These are phyloP conservation scores for Dipus sagitta DNA, from an alignment of 2,797 vertebrate species.

Conservation along the genomic window DNA sequence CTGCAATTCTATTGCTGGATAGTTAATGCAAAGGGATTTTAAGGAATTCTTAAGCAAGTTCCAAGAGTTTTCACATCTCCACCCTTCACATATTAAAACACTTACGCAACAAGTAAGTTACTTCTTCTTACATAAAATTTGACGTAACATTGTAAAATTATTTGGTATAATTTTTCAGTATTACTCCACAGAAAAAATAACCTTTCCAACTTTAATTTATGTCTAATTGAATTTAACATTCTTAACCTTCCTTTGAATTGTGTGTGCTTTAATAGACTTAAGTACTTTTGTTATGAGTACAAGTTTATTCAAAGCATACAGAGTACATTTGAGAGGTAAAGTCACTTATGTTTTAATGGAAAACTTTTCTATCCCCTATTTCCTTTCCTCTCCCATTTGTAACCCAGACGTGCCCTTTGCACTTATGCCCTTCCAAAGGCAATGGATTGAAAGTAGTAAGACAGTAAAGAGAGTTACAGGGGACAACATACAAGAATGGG, in stretches of 20 bases:
- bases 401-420: slow-evolving; percentile 75
- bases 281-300: slow-evolving; percentile 82
- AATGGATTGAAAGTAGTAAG: slow-evolving; percentile 81
- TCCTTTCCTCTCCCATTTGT: slow-evolving; percentile 30
- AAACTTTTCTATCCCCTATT: slow-evolving; percentile 55
- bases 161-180: slow-evolving; percentile 81
- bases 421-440: slow-evolving; percentile 84
- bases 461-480: slow-evolving; percentile 79
- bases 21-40: slow-evolving; percentile 83
- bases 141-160: slow-evolving; percentile 79
- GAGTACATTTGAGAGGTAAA: slow-evolving; percentile 81
- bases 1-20: slow-evolving; percentile 85
- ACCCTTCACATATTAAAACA: slow-evolving; percentile 69
- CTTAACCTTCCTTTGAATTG: slow-evolving; percentile 83
- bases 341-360: slow-evolving; percentile 69
- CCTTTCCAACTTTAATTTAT: slow-evolving; percentile 50
- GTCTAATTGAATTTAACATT: slow-evolving; percentile 54
- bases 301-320: slow-evolving; percentile 82
- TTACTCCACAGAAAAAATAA: slow-evolving; percentile 77
- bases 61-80: slow-evolving; percentile 78
- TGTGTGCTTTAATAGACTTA: slow-evolving; percentile 73
- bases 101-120: slow-evolving; percentile 75
- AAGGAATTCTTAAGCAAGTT: slow-evolving; percentile 67
- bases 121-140: slow-evolving; percentile 82
- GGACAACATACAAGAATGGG: slow-evolving; percentile 76